Evolutionary conservation across 2,888 invertebrate genomes (phyloP).

Genomic region (Xestia c-nigrum): DNA sequence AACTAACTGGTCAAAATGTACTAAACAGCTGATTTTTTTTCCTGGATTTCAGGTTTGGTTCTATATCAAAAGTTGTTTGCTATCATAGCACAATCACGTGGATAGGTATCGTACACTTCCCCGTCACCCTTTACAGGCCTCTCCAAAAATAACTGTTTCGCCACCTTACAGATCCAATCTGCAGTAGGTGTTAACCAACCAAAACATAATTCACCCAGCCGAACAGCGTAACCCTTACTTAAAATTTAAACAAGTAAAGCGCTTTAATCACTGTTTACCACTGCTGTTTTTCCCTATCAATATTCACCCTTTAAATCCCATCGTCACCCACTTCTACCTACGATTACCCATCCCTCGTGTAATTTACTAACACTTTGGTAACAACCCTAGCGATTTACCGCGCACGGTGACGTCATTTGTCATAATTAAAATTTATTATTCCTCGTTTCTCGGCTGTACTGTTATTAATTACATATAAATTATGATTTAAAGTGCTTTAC

Average conservation of each 20-base stretch:
- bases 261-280: slow-evolving; percentile 38
- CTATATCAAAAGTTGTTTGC: too few species aligned
- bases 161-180: neutral
- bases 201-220: slow-evolving; percentile 1
- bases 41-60: too few species aligned
- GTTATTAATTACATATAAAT: slow-evolving; percentile 75
- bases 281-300: slow-evolving; percentile 52
- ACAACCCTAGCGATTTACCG: slow-evolving; percentile 65
- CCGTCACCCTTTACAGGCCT: too few species aligned
- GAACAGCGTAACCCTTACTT: slow-evolving; percentile 12
- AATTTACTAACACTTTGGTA: slow-evolving; percentile 63
- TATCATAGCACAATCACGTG: too few species aligned
- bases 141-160: too few species aligned
- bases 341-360: slow-evolving; percentile 60
- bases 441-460: slow-evolving; percentile 71
- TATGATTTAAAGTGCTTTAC: slow-evolving; percentile 68
- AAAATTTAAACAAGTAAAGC: slow-evolving; percentile 53
- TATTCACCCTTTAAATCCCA: slow-evolving; percentile 56
- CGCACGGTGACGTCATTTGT: slow-evolving; percentile 75
- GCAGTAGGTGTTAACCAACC: neutral
- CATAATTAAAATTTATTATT: slow-evolving; percentile 83
- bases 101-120: too few species aligned
- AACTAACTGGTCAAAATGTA: too few species aligned
- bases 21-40: too few species aligned
- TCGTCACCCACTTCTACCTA: slow-evolving; percentile 60